Evolutionary conservation across 2,797 vertebrate species (phyloP).

Genomic region (Anomalospiza imberbis): DNA sequence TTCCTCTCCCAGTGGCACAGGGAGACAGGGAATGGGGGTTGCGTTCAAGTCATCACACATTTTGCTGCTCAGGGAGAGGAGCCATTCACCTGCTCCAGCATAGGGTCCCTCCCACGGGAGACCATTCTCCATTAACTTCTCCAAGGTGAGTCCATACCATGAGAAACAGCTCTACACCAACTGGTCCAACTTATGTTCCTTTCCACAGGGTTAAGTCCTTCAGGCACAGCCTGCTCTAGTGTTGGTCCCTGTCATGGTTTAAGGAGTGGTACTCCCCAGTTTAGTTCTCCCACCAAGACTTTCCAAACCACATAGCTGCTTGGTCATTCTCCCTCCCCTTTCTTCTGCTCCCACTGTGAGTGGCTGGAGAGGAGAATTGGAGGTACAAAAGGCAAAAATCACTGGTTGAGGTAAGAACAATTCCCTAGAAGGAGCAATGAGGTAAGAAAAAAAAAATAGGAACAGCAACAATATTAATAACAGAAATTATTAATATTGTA

Average conservation of each 20-base stretch:
- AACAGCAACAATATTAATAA: not conserved
- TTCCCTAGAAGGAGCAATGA: not conserved
- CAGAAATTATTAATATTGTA: not conserved
- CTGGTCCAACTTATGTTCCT: rapidly evolving
- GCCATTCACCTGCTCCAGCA: not conserved
- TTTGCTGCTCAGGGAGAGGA: not conserved
- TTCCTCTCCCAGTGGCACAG: not conserved
- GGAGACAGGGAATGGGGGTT: not conserved
- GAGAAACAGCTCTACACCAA: not conserved
- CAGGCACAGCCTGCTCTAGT: not conserved
- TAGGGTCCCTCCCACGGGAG: rapidly evolving
- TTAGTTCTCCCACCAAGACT: rapidly evolving
- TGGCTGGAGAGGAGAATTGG: not conserved
- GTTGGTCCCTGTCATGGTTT: not conserved
- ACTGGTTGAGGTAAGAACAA: not conserved
- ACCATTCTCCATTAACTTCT: not conserved
- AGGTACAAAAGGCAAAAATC: not conserved
- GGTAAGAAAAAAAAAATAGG: not conserved
- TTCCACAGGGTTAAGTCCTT: not conserved
- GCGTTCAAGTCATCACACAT: not conserved
- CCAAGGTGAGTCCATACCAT: not conserved
- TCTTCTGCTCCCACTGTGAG: not conserved
- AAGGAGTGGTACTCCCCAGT: not conserved
- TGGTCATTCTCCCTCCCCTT: rapidly evolving
- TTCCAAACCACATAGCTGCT: not conserved